Evolutionary conservation across 2,888 invertebrate species (phyloP), one percentile per base, ranked within the genome.

Genomic region (Leptinotarsa haldemani): DNA sequence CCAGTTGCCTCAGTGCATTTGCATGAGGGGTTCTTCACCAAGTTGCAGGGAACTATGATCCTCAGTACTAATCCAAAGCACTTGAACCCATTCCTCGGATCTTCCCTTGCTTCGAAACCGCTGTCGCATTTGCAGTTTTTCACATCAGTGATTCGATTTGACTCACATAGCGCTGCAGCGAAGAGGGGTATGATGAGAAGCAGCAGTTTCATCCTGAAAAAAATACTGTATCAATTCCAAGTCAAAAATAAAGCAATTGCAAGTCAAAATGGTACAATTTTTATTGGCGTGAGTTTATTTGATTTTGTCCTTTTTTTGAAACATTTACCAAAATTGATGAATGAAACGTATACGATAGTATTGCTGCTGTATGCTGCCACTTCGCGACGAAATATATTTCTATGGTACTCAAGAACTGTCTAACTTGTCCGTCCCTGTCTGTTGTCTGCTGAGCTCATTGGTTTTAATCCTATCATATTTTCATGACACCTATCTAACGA

Each of bases 11-110:
- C 70, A 1, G 73, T 77, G 52, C 79, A 79, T 12, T 13, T 61
- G 53, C 79, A 79, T 20, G 25, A 25, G 4, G 79, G 79, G 50
- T 67, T 70, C 16, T 65, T 25, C 4, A 68, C 48, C 4, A 70
- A 15, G 56, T 77, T 75, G 52, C 79, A 79, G 0, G 56, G 46
- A 9, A 65, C 47, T 18, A 73, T 70, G 22, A 74, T 70, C 56
- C 63, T 70, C 40, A 71, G 18, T 40, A 65, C 2, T 12, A 63
- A 69, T n/a, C 80, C 79, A 13, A 53, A 30, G 65, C 81, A 81
- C 52, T 70, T 67, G 7, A 77, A 78, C 15, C 53, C 64, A 15
- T 73, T 70, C 0, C 18, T 20, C 13, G 67, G 70, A 13, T 64
- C 64, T 16, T 16, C 58, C 18, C 47, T 58, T 4, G 73, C 65